A percentile compares a stretch with the other conserved stretches of the same genome.
Evolutionary conservation across 2,797 vertebrate species (phyloP).

Genomic region (Schizopygopsis pylzovi): DNA sequence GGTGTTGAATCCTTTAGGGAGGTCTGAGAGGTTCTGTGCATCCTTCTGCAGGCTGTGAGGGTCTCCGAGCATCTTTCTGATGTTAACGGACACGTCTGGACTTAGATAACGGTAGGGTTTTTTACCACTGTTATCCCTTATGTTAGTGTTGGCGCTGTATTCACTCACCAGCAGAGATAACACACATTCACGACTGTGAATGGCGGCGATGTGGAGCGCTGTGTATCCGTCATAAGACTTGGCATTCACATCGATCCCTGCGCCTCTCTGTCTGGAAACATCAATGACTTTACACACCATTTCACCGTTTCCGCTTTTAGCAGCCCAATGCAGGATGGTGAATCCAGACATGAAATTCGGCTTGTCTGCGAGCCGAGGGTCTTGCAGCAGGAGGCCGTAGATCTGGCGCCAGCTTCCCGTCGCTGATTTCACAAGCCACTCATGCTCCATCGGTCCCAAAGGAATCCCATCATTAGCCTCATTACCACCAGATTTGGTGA

Average conservation of each 20-base stretch:
- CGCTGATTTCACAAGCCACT: slow-evolving; percentile 88
- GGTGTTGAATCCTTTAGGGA: slow-evolving; percentile 81
- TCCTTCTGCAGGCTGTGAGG: slow-evolving; percentile 64
- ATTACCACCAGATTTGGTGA: slow-evolving; percentile 68
- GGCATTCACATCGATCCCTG: slow-evolving; percentile 79
- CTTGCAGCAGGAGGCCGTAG: slow-evolving; percentile 81
- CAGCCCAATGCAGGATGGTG: slow-evolving; percentile 94
- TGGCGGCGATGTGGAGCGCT: slow-evolving; percentile 89
- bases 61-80: slow-evolving; percentile 83
- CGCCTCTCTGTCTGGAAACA: slow-evolving; percentile 73
- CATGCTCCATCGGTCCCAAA: slow-evolving; percentile 84
- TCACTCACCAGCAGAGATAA: slow-evolving; percentile 80
- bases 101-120: slow-evolving; percentile 87
- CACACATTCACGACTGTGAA: slow-evolving; percentile 82
- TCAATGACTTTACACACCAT: slow-evolving; percentile 84
- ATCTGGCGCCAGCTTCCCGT: slow-evolving; percentile 88
- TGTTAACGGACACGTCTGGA: slow-evolving; percentile 70
- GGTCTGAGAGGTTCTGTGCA: slow-evolving; percentile 72
- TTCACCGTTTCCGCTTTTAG: slow-evolving; percentile 86
- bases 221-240: slow-evolving; percentile 90
- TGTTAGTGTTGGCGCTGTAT: slow-evolving; percentile 80
- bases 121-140: slow-evolving; percentile 89
- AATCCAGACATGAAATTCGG: slow-evolving; percentile 93
- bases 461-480: slow-evolving; percentile 77
- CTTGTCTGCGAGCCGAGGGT: slow-evolving; percentile 80